Conservation (phyloP, 2,888 invertebrate species). For the Apamea anceps region DNA sequence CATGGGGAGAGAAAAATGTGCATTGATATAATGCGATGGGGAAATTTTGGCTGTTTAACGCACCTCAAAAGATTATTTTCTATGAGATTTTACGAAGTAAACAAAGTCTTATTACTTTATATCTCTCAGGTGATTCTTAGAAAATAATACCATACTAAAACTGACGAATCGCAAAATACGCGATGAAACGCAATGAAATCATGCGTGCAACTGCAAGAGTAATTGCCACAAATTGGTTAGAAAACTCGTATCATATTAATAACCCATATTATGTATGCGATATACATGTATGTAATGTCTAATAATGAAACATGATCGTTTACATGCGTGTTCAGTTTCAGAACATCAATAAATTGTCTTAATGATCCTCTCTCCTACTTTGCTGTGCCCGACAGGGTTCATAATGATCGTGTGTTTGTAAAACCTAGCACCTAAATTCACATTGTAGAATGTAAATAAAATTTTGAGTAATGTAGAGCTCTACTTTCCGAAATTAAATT, state of each 20-base stretch:
- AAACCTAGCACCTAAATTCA: not conserved
- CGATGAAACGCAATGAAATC: constrained; percentile 31
- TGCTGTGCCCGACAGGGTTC: not conserved
- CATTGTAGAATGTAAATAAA: not conserved
- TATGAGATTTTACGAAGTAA: not conserved
- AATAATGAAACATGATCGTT: constrained; percentile 43
- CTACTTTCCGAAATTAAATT: constrained; percentile 8
- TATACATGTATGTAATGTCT: constrained; percentile 18
- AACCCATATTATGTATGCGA: constrained; percentile 33
- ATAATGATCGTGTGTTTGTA: not conserved
- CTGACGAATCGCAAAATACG: not conserved
- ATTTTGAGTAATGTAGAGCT: not conserved
- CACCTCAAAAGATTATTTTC: not conserved
- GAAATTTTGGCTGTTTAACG: not conserved
- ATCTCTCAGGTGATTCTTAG: not conserved
- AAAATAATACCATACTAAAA: not conserved
- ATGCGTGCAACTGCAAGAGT: constrained; percentile 44
- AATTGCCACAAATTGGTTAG: constrained; percentile 49
- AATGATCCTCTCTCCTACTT: not conserved
- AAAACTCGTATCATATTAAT: constrained; percentile 45
- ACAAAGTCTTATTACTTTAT: not conserved
- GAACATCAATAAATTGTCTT: constrained; percentile 27
- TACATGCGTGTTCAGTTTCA: constrained; percentile 40
- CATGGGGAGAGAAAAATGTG: not conserved
- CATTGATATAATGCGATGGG: not conserved